phyloP scores from a whole-genome alignment of 2,113 vertebrate genomes.

The Paedocypris sp. region DNA sequence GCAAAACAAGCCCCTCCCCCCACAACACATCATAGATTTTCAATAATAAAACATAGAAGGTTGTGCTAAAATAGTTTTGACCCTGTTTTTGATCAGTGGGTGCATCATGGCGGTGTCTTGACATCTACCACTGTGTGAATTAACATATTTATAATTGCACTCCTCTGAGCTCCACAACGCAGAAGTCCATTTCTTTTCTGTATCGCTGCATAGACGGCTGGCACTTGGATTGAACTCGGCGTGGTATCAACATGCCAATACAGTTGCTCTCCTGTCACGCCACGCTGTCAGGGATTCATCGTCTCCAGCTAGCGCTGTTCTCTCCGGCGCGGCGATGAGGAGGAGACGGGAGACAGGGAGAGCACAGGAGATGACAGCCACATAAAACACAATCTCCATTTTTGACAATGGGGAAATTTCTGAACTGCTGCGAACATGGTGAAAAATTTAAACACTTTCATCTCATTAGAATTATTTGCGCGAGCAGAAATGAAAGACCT shows the following conservation, averaged over 20 bases:
- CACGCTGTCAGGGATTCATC: constrained; percentile 30
- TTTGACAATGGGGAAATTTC: constrained; percentile 67
- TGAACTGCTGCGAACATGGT: constrained; percentile 63
- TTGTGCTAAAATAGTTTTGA: background rate
- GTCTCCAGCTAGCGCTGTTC: constrained; percentile 30
- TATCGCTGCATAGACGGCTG: constrained; percentile 6
- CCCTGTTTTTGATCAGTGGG: background rate
- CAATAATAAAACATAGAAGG: too few species aligned
- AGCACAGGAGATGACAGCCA: constrained; percentile 58
- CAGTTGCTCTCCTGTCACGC: constrained; percentile 12
- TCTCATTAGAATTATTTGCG: constrained; percentile 68
- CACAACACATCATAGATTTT: too few species aligned
- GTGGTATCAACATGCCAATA: constrained; percentile 31
- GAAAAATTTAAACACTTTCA: constrained; percentile 65
- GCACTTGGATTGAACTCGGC: constrained; percentile 28
- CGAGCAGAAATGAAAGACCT: constrained; percentile 59
- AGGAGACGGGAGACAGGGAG: constrained; percentile 37
- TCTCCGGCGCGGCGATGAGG: constrained; percentile 29
- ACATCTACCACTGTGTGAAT: background rate
- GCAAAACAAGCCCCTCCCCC: too few species aligned
- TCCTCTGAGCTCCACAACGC: background rate
- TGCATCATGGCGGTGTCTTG: background rate
- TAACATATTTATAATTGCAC: background rate
- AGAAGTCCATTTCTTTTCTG: background rate
- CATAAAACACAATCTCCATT: constrained; percentile 66